phyloP scores from a whole-genome alignment of 1,140 invertebrate genomes.

The Brachionus rubens region DNA sequence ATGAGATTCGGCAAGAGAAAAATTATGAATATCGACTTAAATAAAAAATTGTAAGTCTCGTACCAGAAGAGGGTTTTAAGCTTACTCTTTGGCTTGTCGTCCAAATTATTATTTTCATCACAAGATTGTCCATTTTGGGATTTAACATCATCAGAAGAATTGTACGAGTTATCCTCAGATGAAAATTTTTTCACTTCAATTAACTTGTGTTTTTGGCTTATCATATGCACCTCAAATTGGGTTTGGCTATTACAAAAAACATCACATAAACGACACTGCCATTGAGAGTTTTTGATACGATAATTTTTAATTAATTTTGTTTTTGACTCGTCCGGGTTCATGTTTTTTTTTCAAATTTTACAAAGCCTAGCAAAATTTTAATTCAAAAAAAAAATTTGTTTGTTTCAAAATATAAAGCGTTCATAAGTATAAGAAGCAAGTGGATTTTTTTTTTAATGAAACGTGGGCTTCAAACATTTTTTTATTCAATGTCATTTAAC shows the following conservation, averaged over 20 bases:
- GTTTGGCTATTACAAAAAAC: constrained; percentile 36
- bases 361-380: no score
- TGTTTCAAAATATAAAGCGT: no score
- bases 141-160: not conserved
- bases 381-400: no score
- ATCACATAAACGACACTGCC: constrained; percentile 13
- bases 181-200: not conserved
- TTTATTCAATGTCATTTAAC: no score
- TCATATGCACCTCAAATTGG: constrained; percentile 41
- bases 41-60: not conserved
- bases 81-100: not conserved
- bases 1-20: not conserved
- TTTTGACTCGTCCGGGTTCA: not conserved
- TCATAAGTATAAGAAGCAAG: no score
- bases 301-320: constrained; percentile 11
- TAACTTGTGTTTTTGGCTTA: constrained; percentile 43
- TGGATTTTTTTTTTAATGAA: no score
- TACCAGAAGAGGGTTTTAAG: not conserved
- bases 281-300: constrained; percentile 30
- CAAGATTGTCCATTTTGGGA: not conserved
- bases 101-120: constrained; percentile 19
- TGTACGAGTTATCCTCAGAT: not conserved
- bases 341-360: no score
- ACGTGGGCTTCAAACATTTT: no score
- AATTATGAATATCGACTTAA: constrained; percentile 24